A percentile compares a stretch with the other conserved stretches of the same genome.
These are phyloP conservation scores for Entosphenus tridentatus DNA, from an alignment of 2,113 vertebrate genomes.

Conservation along the genomic window DNA sequence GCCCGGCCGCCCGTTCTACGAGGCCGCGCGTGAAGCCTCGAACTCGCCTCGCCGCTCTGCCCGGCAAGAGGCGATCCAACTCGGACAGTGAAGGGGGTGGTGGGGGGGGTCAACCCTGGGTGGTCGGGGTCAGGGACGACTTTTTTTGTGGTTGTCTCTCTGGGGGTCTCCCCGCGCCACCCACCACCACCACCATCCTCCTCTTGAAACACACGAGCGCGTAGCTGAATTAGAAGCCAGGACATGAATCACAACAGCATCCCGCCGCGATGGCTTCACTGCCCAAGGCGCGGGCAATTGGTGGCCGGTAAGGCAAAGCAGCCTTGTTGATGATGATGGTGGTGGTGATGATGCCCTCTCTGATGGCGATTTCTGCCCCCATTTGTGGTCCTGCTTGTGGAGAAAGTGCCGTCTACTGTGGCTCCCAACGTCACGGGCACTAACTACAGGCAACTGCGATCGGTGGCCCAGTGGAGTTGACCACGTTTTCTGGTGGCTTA, in stretches of 20 bases:
- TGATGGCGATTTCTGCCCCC: not conserved
- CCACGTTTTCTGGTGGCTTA: too few relatives aligned
- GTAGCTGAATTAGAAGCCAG: not conserved
- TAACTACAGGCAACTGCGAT: not conserved
- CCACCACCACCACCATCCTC: too few relatives aligned
- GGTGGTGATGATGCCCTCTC: not conserved
- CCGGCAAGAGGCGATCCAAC: too few relatives aligned
- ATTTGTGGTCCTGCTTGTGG: not conserved
- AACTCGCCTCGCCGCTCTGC: too few relatives aligned
- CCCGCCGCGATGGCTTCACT: slow-evolving; percentile 74
- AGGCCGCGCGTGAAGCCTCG: too few relatives aligned
- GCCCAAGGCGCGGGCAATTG: slow-evolving; percentile 68
- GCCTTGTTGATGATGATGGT: not conserved
- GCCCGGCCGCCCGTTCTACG: too few relatives aligned
- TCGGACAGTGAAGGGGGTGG: too few relatives aligned
- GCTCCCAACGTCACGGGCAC: not conserved
- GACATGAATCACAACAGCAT: slow-evolving; percentile 60
- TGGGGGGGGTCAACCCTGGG: too few relatives aligned
- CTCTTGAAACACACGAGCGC: too few relatives aligned
- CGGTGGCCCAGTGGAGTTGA: not conserved
- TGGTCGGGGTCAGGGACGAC: too few relatives aligned
- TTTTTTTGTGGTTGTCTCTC: too few relatives aligned
- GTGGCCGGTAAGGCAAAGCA: slow-evolving; percentile 49
- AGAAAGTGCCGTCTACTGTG: not conserved
- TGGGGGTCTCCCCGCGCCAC: too few relatives aligned